Percentiles rank a stretch among this genome's conserved stretches.
Evolutionary conservation across 2,888 invertebrate genomes (phyloP).

Genomic region (Bembecia ichneumoniformis): DNA sequence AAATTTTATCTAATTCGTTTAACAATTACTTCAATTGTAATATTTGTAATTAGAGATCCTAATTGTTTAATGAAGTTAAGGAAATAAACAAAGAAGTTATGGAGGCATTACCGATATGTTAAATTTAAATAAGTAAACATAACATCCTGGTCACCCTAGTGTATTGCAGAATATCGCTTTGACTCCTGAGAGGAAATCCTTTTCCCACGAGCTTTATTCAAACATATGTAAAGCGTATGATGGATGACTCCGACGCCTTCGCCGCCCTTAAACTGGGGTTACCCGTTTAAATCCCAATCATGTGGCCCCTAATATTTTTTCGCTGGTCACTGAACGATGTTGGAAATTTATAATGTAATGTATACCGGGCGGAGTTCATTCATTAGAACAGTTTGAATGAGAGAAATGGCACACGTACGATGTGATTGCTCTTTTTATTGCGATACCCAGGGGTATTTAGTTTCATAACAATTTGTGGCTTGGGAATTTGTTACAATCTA

Average conservation of each 20-base stretch:
- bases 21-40: too few relatives aligned
- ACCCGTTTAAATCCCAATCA: conserved; percentile 68
- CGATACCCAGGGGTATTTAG: conserved; percentile 40
- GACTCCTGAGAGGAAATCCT: conserved; percentile 71
- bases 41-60: too few relatives aligned
- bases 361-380: conserved; percentile 38
- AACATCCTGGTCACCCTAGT: conserved; percentile 33
- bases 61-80: background rate
- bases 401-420: conserved; percentile 58
- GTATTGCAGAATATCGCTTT: conserved; percentile 49
- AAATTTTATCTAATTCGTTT: too few relatives aligned
- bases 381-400: conserved; percentile 51
- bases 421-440: conserved; percentile 62
- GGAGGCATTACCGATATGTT: too few relatives aligned
- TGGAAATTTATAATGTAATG: conserved; percentile 67
- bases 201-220: conserved; percentile 74
- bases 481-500: conserved; percentile 5
- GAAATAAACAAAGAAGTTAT: too few relatives aligned
- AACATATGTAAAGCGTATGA: conserved; percentile 75
- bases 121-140: conserved; percentile 4
- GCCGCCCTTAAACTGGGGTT: conserved; percentile 52
- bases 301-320: conserved; percentile 56
- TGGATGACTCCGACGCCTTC: conserved; percentile 57
- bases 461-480: conserved; percentile 24
- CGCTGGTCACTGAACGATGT: conserved; percentile 56